These are phyloP conservation scores for Hemiprocne comata DNA, from an alignment of 2,113 vertebrate genomes.

Conservation along the genomic window DNA sequence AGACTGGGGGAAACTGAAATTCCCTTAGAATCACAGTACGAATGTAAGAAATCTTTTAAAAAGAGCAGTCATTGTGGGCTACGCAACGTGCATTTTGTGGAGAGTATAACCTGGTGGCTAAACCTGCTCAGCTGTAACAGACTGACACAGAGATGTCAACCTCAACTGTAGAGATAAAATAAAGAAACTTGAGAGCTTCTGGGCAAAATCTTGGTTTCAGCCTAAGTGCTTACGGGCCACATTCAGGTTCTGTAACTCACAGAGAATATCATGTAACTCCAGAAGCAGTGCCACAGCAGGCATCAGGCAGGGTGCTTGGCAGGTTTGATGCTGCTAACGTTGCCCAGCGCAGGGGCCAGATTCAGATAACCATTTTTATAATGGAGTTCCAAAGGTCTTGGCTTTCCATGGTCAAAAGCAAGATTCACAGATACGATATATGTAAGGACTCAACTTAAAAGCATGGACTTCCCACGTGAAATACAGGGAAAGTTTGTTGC, in stretches of 20 bases:
- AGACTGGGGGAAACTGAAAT: neutral
- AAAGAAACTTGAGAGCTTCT: neutral
- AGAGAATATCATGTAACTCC: neutral
- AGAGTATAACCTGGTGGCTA: neutral
- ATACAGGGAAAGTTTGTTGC: neutral
- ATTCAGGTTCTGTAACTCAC: neutral
- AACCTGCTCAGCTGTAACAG: neutral
- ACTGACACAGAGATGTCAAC: rapidly evolving
- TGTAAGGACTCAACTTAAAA: rapidly evolving
- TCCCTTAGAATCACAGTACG: rapidly evolving
- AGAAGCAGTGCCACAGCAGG: neutral
- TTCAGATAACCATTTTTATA: neutral
- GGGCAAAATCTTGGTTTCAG: neutral
- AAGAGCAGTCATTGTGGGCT: neutral
- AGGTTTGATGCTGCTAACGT: rapidly evolving
- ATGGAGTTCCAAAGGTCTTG: neutral
- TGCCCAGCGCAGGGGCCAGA: neutral
- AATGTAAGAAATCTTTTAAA: neutral
- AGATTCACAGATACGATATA: neutral
- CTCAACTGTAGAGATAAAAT: neutral
- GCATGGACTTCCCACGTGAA: neutral
- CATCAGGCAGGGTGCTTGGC: neutral
- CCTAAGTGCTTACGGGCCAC: neutral
- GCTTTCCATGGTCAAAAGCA: neutral
- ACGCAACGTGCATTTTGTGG: neutral